Evolutionary conservation across 2,888 invertebrate genomes (phyloP).

Genomic region (Cheilosia variabilis): DNA sequence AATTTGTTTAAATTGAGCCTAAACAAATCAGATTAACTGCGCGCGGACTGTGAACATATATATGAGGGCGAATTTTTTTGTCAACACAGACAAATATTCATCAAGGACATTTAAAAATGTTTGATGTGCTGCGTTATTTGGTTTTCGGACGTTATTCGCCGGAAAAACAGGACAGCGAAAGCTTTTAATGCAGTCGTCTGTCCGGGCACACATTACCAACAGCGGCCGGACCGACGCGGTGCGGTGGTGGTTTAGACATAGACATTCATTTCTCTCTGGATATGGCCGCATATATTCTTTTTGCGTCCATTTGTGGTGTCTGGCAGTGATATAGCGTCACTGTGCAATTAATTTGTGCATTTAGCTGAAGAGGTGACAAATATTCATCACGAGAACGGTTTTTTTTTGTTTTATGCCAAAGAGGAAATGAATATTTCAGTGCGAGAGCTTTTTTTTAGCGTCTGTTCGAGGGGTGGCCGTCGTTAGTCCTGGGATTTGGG

Average conservation of each 20-base stretch:
- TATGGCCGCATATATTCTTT: constrained; percentile 39
- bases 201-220: background rate
- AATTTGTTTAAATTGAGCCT: constrained; percentile 53
- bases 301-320: constrained; percentile 63
- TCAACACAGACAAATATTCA: constrained; percentile 34
- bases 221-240: background rate
- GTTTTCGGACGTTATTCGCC: constrained; percentile 34
- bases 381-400: constrained; percentile 56
- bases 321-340: constrained; percentile 63
- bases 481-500: constrained; percentile 44
- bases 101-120: constrained; percentile 43
- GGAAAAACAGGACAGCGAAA: constrained; percentile 36
- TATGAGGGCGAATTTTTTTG: constrained; percentile 4
- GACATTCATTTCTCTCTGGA: constrained; percentile 30
- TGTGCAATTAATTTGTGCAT: constrained; percentile 74
- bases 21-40: constrained; percentile 56
- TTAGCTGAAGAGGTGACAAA: constrained; percentile 74
- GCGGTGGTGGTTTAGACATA: constrained; percentile 49
- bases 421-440: constrained; percentile 59
- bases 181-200: constrained; percentile 66
- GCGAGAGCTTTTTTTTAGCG: constrained; percentile 35
- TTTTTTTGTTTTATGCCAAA: background rate
- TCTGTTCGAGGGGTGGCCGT: background rate
- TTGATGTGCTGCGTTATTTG: constrained; percentile 48
- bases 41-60: constrained; percentile 13